Evolutionary conservation across 2,888 invertebrate genomes (phyloP).

Genomic region (Hyalella azteca): DNA sequence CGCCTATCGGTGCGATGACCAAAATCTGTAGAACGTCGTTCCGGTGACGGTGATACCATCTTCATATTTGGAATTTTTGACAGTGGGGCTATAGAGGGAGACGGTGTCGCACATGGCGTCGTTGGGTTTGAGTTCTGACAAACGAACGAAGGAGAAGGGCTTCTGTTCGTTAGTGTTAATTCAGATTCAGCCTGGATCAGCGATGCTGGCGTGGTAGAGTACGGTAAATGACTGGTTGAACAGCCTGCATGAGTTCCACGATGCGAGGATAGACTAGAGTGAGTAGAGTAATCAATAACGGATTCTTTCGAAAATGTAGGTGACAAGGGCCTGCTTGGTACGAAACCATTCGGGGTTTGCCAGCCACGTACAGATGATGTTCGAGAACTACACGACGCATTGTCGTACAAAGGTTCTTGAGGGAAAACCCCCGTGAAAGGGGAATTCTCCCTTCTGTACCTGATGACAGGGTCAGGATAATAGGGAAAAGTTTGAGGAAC

Average conservation of each 20-base stretch:
- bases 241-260: neutral
- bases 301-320: slow-evolving; percentile 14
- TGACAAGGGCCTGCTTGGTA: neutral
- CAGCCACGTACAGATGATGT: neutral
- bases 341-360: slow-evolving; percentile 4
- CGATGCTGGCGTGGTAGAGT: neutral
- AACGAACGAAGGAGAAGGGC: slow-evolving; percentile 9
- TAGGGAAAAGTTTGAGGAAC: slow-evolving; percentile 17
- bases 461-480: slow-evolving; percentile 22
- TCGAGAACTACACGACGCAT: neutral
- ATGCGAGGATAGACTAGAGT: neutral
- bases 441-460: slow-evolving; percentile 17
- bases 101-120: neutral
- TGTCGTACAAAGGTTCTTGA: slow-evolving; percentile 3
- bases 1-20: neutral
- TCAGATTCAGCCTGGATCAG: neutral
- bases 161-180: slow-evolving; percentile 9
- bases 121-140: neutral
- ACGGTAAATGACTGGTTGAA: neutral
- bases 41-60: neutral
- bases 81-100: neutral
- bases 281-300: neutral
- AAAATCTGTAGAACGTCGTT: neutral
- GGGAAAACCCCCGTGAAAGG: slow-evolving; percentile 8
- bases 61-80: neutral